Percentiles rank a stretch among this genome's conserved stretches.
Evolutionary conservation across 2,888 invertebrate species (phyloP).

Genomic region (Polyommatus iphigenia): DNA sequence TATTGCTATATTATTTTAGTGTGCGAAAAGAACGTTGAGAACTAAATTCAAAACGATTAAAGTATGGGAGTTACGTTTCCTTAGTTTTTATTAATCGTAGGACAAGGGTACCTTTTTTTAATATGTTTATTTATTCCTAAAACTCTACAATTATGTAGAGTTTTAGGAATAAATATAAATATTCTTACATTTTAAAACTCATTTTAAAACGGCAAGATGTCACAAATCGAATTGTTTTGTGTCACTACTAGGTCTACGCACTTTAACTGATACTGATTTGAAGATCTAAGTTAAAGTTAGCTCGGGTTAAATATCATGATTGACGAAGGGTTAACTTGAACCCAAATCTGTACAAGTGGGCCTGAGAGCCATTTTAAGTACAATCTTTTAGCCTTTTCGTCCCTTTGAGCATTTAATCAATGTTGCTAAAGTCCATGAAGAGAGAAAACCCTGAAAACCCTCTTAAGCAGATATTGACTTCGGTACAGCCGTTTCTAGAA

Average conservation of each 20-base stretch:
- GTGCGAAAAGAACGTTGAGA: too few relatives aligned
- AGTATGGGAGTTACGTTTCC: too few relatives aligned
- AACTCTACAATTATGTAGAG: too few relatives aligned
- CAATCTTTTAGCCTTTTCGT: not conserved
- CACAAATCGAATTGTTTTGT: too few relatives aligned
- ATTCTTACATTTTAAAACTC: too few relatives aligned
- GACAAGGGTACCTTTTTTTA: too few relatives aligned
- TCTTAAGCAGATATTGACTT: slow-evolving; percentile 14
- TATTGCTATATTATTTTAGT: too few relatives aligned
- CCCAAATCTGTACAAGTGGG: not conserved
- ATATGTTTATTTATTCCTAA: too few relatives aligned
- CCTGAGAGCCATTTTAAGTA: not conserved
- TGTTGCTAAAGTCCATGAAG: not conserved
- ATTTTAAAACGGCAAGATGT: too few relatives aligned
- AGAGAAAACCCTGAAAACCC: not conserved
- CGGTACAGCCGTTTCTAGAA: not conserved
- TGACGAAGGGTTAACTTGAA: not conserved
- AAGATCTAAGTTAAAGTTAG: not conserved
- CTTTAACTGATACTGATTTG: not conserved
- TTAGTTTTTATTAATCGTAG: too few relatives aligned
- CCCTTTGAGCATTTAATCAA: not conserved
- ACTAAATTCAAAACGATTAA: too few relatives aligned
- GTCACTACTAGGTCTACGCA: not conserved
- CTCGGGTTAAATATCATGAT: not conserved
- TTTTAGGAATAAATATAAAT: too few relatives aligned